A percentile compares a stretch with the other conserved stretches of the same genome.
Evolutionary conservation across 2,113 vertebrate species (phyloP).

Genomic region (Plecotus auritus): DNA sequence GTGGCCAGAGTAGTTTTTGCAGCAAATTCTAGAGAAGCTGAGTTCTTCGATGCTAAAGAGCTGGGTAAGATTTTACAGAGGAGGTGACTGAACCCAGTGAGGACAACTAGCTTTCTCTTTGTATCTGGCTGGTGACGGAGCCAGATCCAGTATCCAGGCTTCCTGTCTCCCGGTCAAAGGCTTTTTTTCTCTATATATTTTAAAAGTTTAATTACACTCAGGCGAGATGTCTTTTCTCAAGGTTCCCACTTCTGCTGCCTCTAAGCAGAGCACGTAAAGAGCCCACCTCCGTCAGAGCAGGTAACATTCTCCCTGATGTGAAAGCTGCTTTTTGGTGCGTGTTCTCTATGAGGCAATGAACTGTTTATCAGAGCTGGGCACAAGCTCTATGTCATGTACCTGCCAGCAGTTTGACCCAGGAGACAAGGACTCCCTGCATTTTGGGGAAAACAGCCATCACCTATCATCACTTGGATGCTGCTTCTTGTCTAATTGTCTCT

Average conservation of each 20-base stretch:
- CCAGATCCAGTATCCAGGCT: background rate
- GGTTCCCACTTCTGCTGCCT: background rate
- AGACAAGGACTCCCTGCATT: background rate
- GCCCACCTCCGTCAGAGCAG: background rate
- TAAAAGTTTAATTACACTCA: background rate
- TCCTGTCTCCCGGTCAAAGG: background rate
- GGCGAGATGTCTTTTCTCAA: background rate
- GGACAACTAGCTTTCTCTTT: background rate
- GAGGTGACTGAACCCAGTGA: background rate
- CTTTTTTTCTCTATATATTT: background rate
- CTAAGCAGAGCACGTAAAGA: background rate
- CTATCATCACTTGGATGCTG: background rate
- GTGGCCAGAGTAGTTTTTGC: constrained; percentile 66
- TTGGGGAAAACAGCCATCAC: background rate
- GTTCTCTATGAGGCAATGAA: background rate
- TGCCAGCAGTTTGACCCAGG: background rate
- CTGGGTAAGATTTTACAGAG: background rate
- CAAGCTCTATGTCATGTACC: background rate
- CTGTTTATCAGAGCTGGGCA: background rate
- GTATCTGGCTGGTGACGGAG: background rate
- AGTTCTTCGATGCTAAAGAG: background rate
- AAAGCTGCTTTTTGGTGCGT: background rate
- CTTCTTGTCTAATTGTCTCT: background rate
- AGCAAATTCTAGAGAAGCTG: background rate
- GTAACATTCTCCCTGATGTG: background rate